Evolutionary conservation across 2,797 vertebrate species (phyloP).

Genomic region (Argyrosomus regius): DNA sequence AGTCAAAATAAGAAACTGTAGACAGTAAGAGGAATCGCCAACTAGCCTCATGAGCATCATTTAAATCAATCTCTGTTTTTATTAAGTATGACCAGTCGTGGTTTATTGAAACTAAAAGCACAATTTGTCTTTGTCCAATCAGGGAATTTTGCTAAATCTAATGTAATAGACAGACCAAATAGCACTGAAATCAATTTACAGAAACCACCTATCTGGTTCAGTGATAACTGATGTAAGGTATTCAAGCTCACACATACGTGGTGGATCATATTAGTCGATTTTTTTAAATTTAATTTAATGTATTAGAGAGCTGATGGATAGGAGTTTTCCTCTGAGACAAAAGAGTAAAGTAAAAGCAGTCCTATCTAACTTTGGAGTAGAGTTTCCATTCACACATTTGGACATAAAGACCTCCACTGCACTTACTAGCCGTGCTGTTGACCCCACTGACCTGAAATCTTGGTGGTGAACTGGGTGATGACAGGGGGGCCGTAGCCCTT

Average conservation of each 20-base stretch:
- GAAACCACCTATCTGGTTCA: not conserved
- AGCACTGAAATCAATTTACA: not conserved
- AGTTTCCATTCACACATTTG: conserved; percentile 24
- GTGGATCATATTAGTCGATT: not conserved
- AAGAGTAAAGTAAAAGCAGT: conserved; percentile 2
- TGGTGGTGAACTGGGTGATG: conserved; percentile 97
- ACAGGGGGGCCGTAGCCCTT: conserved; percentile 96
- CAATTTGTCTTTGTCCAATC: conserved; percentile 10
- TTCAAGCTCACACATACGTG: not conserved
- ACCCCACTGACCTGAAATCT: conserved; percentile 94
- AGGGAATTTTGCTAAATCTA: conserved; percentile 2
- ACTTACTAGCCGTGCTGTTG: conserved; percentile 22
- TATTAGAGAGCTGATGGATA: not conserved
- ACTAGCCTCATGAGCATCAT: not conserved
- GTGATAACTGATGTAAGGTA: not conserved
- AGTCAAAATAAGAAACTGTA: conserved; percentile 2
- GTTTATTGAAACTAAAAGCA: conserved; percentile 26
- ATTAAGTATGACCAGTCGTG: not conserved
- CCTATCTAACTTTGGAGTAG: not conserved
- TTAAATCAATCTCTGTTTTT: conserved; percentile 13
- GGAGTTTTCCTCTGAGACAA: not conserved
- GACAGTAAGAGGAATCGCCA: conserved; percentile 8
- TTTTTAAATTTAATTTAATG: not conserved
- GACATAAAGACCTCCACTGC: conserved; percentile 8
- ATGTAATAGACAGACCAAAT: conserved; percentile 9